Percentiles rank a stretch among this genome's conserved stretches.
Evolutionary conservation across 2,113 vertebrate species (phyloP).

Genomic region (Ivindomyrus marchei): DNA sequence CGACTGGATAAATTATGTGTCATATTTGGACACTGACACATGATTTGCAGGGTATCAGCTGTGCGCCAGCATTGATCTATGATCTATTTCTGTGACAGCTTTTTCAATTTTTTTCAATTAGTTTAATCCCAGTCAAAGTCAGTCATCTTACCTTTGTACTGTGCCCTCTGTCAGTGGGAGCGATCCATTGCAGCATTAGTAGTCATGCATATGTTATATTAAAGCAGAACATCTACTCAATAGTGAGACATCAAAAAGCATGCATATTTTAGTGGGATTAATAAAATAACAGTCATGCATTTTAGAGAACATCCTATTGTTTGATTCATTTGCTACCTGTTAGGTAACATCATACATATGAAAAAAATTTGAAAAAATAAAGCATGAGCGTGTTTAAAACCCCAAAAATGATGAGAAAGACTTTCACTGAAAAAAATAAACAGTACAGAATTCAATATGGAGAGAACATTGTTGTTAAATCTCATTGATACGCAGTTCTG

Average conservation of each 20-base stretch:
- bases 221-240: not conserved
- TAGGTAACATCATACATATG: not conserved
- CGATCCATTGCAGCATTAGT: not conserved
- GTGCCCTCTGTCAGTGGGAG: not conserved
- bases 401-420: not conserved
- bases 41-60: constrained; percentile 11
- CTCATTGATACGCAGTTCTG: not conserved
- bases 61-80: not conserved
- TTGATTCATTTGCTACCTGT: not conserved
- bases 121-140: constrained; percentile 12
- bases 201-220: not conserved
- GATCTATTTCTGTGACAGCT: constrained; percentile 7
- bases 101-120: constrained; percentile 1
- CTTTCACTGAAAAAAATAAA: not conserved
- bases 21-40: constrained; percentile 7
- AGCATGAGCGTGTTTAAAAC: not conserved
- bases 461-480: not conserved
- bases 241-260: not conserved
- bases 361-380: not conserved
- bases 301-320: not conserved
- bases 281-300: not conserved
- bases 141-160: not conserved
- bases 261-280: not conserved
- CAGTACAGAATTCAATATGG: not conserved
- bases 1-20: constrained; percentile 1